These are phyloP conservation scores for Propithecus deckenii DNA, from an alignment of 2,797 vertebrate species.

Conservation along the genomic window DNA sequence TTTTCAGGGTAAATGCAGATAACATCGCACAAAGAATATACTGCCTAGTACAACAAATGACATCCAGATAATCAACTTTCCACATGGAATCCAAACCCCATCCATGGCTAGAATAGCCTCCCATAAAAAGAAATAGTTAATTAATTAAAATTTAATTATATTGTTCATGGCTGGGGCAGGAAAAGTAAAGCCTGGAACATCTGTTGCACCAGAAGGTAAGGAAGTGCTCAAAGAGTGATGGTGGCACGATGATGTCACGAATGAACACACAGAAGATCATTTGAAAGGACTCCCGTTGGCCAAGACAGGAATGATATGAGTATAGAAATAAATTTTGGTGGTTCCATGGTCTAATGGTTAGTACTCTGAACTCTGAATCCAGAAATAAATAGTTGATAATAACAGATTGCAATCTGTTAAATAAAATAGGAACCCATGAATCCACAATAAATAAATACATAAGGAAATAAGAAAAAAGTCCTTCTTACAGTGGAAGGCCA, in stretches of 20 bases:
- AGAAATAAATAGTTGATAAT: neutral
- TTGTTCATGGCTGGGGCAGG: neutral
- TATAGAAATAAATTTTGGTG: neutral
- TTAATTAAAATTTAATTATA: neutral
- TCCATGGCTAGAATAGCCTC: neutral
- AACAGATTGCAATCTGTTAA: neutral
- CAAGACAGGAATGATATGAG: neutral
- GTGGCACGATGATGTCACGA: neutral
- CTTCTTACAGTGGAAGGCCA: neutral
- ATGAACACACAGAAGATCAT: neutral
- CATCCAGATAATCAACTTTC: neutral
- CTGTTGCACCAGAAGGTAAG: neutral
- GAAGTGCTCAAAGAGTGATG: neutral
- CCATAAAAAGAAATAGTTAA: neutral
- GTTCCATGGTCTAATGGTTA: no score
- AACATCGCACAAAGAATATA: neutral
- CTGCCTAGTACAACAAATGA: neutral
- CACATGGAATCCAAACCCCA: neutral
- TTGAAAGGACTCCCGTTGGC: neutral
- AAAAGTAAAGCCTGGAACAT: neutral
- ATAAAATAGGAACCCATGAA: neutral
- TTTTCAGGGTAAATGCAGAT: neutral
- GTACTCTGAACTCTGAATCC: no score
- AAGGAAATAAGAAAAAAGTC: neutral
- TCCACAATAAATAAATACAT: neutral